Evolutionary conservation across 2,113 vertebrate genomes (phyloP).

Genomic region (Callaeas wilsoni): DNA sequence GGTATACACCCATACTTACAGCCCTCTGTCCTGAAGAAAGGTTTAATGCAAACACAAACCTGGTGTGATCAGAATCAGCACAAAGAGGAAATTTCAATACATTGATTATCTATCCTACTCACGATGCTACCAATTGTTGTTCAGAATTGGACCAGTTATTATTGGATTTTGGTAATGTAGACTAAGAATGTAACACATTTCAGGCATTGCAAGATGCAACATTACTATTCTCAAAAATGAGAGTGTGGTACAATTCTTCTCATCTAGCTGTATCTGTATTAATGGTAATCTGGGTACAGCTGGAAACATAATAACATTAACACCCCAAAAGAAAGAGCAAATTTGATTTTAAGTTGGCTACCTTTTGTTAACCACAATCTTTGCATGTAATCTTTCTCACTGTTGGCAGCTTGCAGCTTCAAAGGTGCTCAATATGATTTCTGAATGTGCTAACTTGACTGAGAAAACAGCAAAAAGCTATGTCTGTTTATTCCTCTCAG

Average conservation of each 20-base stretch:
- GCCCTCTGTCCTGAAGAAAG: background rate
- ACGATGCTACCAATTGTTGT: background rate
- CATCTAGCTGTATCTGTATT: background rate
- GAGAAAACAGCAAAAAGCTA: background rate
- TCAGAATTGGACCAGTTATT: background rate
- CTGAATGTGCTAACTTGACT: background rate
- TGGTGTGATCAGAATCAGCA: background rate
- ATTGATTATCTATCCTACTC: background rate
- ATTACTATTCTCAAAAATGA: background rate
- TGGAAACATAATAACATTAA: background rate
- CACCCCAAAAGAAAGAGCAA: background rate
- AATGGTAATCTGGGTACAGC: background rate
- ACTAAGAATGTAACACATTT: background rate
- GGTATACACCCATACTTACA: background rate
- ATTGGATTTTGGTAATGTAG: background rate
- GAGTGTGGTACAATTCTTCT: background rate
- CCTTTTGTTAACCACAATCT: background rate
- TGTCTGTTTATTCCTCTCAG: background rate
- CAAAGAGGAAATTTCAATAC: background rate
- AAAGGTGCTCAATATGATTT: background rate
- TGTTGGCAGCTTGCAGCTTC: background rate
- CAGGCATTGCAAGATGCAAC: background rate
- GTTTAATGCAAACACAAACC: background rate
- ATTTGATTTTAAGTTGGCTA: background rate
- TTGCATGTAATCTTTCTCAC: background rate